These are phyloP conservation scores for Drosophila stalkeri DNA, from an alignment of 2,888 invertebrate genomes.

Conservation along the genomic window DNA sequence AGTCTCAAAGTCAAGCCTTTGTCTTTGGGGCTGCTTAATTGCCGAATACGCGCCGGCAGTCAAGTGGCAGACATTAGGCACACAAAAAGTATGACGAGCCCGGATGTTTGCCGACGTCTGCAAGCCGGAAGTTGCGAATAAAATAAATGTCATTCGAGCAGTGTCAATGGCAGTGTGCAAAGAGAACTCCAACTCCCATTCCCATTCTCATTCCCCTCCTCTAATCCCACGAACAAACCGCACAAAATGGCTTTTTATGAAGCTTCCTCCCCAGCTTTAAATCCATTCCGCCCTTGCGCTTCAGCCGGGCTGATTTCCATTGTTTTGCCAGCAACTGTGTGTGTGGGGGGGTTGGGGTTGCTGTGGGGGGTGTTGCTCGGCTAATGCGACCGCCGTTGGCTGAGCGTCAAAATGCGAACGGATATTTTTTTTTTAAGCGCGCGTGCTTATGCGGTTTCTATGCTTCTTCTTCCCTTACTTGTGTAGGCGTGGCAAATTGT, in stretches of 20 bases:
- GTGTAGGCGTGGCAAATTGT: constrained; percentile 77
- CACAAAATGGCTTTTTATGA: constrained; percentile 77
- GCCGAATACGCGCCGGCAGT: constrained; percentile 84
- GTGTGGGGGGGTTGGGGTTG: constrained; percentile 1
- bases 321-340: constrained; percentile 28
- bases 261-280: constrained; percentile 37
- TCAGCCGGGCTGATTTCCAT: constrained; percentile 33
- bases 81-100: constrained; percentile 76
- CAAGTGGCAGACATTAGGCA: constrained; percentile 82
- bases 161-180: constrained; percentile 24
- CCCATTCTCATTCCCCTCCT: background rate
- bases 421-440: constrained; percentile 55
- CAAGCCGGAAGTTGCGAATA: constrained; percentile 77
- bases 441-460: constrained; percentile 73
- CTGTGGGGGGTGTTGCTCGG: constrained; percentile 22
- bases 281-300: constrained; percentile 18
- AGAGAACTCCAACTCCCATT: constrained; percentile 5
- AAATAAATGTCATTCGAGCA: constrained; percentile 75
- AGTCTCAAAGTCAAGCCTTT: constrained; percentile 71
- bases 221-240: constrained; percentile 49
- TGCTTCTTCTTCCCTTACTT: constrained; percentile 19
- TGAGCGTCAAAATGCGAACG: constrained; percentile 59
- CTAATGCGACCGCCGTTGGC: constrained; percentile 64
- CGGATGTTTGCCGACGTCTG: constrained; percentile 76
- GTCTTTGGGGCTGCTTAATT: constrained; percentile 81